These are phyloP conservation scores for Metacarcinus magister DNA, from an alignment of 2,888 invertebrate genomes.

Conservation along the genomic window DNA sequence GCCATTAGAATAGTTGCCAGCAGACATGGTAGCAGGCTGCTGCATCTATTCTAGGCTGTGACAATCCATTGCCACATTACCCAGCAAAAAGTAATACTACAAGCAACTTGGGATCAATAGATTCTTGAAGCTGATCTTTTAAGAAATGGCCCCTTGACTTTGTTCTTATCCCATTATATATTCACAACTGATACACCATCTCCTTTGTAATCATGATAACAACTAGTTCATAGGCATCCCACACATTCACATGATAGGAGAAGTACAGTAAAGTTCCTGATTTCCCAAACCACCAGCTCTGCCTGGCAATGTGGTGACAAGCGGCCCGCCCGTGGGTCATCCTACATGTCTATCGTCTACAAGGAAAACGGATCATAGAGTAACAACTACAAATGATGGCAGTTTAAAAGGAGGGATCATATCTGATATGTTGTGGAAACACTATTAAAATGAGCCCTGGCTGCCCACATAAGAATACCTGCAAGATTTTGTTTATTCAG, in stretches of 20 bases:
- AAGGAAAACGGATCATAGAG: slow-evolving; percentile 80
- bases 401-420: slow-evolving; percentile 81
- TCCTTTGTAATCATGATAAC: slow-evolving; percentile 53
- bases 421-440: slow-evolving; percentile 82
- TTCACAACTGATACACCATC: slow-evolving; percentile 61
- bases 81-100: slow-evolving; percentile 56
- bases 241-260: slow-evolving; percentile 69
- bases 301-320: slow-evolving; percentile 79
- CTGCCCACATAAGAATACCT: slow-evolving; percentile 79
- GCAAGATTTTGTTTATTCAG: slow-evolving; percentile 19
- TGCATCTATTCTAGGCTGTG: slow-evolving; percentile 60
- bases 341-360: slow-evolving; percentile 79
- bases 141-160: slow-evolving; percentile 71
- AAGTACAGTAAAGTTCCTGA: slow-evolving; percentile 71
- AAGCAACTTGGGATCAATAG: slow-evolving; percentile 61
- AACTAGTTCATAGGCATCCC: slow-evolving; percentile 66
- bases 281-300: slow-evolving; percentile 79
- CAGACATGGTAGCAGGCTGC: slow-evolving; percentile 66
- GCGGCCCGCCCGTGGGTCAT: slow-evolving; percentile 76
- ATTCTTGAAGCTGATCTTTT: slow-evolving; percentile 67
- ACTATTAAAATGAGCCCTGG: slow-evolving; percentile 81
- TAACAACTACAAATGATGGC: slow-evolving; percentile 82
- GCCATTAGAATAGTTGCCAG: slow-evolving; percentile 65
- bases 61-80: slow-evolving; percentile 61
- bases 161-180: slow-evolving; percentile 71